phyloP scores from a whole-genome alignment of 1,140 invertebrate species.

The Eupristina koningsbergeri region DNA sequence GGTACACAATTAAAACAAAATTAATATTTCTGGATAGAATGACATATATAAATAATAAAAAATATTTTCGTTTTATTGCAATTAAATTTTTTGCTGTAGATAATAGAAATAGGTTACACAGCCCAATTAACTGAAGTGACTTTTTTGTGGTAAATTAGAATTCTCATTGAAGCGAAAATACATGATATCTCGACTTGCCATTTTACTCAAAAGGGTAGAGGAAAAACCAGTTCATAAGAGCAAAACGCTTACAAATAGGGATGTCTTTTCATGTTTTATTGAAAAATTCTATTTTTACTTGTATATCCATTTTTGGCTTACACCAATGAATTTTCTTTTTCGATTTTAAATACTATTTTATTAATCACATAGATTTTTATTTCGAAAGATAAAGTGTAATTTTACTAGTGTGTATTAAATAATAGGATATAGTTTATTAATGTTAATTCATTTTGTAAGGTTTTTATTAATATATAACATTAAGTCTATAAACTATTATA shows the following conservation, averaged over 20 bases:
- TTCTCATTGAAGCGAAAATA: not conserved
- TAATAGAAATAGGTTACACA: constrained; percentile 11
- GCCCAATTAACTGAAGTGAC: constrained; percentile 21
- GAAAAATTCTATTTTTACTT: not conserved
- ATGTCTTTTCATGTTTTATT: constrained; percentile 21
- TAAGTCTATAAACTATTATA: too few relatives aligned
- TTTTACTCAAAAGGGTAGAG: not conserved
- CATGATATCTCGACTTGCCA: constrained; percentile 9
- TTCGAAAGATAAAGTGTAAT: not conserved
- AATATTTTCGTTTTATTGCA: not conserved
- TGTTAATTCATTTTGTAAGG: too few relatives aligned
- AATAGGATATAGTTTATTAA: too few relatives aligned
- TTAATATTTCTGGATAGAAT: not conserved
- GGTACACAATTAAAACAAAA: not conserved
- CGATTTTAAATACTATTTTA: not conserved
- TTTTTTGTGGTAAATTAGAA: constrained; percentile 33
- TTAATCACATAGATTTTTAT: not conserved
- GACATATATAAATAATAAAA: not conserved
- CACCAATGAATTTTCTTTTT: not conserved
- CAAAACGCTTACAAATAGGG: not conserved
- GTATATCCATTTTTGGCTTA: not conserved
- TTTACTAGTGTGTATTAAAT: not conserved
- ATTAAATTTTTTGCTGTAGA: not conserved
- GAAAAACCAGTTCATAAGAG: not conserved
- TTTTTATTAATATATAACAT: too few relatives aligned